These are phyloP conservation scores for Microcebus griseorufus DNA, from an alignment of 2,113 vertebrate species.

Conservation along the genomic window DNA sequence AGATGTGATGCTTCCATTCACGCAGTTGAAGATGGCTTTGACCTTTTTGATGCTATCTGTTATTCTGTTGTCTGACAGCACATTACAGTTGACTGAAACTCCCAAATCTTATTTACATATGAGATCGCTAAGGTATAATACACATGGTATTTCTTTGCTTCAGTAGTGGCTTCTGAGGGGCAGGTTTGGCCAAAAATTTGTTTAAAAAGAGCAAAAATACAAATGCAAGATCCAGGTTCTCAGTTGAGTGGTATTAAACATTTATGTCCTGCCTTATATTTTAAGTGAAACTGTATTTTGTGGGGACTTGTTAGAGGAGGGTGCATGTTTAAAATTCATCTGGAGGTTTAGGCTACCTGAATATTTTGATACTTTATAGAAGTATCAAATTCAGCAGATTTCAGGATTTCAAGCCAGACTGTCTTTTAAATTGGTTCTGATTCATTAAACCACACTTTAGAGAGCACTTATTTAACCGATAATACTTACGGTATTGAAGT, in stretches of 20 bases:
- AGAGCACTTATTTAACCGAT: not conserved
- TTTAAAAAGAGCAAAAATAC: not conserved
- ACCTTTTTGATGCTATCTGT: not conserved
- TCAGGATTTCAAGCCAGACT: not conserved
- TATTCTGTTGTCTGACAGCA: not conserved
- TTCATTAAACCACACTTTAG: constrained; percentile 40
- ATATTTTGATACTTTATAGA: not conserved
- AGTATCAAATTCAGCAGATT: not conserved
- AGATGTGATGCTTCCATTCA: rapidly evolving
- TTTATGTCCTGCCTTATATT: not conserved
- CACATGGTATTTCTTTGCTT: not conserved
- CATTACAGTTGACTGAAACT: not conserved
- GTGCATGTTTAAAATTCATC: not conserved
- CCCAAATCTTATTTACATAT: not conserved
- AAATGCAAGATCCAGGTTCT: not conserved
- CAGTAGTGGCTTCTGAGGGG: not conserved
- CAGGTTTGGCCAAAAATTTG: not conserved
- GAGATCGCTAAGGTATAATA: not conserved
- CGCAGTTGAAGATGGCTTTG: not conserved
- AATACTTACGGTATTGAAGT: not conserved
- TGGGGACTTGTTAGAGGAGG: not conserved
- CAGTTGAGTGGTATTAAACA: rapidly evolving
- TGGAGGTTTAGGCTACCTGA: not conserved
- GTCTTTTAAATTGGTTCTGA: constrained; percentile 57
- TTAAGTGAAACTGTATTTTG: rapidly evolving